Conservation (phyloP, 2,113 vertebrate genomes). For the Syngnathus scovelli region DNA sequence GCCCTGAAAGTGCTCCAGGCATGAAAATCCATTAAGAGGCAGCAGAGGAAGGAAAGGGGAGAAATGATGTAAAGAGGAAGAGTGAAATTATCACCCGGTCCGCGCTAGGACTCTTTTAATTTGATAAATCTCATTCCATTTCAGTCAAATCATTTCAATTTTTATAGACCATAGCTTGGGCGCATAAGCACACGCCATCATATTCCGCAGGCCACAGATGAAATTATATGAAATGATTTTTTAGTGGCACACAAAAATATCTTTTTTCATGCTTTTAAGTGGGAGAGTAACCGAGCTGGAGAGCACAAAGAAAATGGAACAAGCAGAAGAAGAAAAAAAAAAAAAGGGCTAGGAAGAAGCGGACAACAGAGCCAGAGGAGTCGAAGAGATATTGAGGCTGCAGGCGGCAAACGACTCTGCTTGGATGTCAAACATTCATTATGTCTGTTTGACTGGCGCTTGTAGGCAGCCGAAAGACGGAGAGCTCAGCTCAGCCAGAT, state of each 20-base stretch:
- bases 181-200: constrained; percentile 13
- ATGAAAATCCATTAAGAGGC: constrained; percentile 56
- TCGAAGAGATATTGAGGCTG: constrained; percentile 39
- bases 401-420: constrained; percentile 27
- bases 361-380: constrained; percentile 22
- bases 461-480: constrained; percentile 41
- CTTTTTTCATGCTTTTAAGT: constrained; percentile 10
- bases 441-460: constrained; percentile 42
- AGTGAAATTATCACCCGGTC: constrained; percentile 30
- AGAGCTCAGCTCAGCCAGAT: constrained; percentile 4
- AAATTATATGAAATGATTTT: constrained; percentile 30
- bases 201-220: constrained; percentile 22
- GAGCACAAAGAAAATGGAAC: background rate
- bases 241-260: constrained; percentile 10
- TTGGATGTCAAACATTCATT: constrained; percentile 53
- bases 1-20: constrained; percentile 53
- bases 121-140: constrained; percentile 29
- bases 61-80: constrained; percentile 36
- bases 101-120: constrained; percentile 26
- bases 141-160: constrained; percentile 39
- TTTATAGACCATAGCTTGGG: constrained; percentile 20
- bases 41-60: constrained; percentile 26
- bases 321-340: background rate
- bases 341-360: constrained; percentile 7
- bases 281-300: constrained; percentile 1